Evolutionary conservation across 2,113 vertebrate genomes (phyloP).

Genomic region (Gnathonemus echidnorhynchus): DNA sequence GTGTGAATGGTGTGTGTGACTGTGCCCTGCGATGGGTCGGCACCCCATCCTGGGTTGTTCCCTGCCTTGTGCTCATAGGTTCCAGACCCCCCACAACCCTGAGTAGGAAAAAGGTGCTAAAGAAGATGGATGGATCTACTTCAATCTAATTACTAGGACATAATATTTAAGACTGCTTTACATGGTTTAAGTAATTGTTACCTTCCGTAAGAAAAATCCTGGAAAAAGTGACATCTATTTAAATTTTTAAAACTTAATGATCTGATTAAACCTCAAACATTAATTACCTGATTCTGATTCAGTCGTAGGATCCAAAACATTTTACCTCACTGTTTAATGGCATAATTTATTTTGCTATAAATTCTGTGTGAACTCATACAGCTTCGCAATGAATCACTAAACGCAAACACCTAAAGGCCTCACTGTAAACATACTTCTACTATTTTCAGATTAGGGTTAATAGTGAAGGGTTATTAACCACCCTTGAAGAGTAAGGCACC

Average conservation of each 20-base stretch:
- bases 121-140: neutral
- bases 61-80: neutral
- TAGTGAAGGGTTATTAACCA: neutral
- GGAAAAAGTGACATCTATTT: neutral
- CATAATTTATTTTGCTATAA: constrained; percentile 7
- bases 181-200: neutral
- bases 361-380: constrained; percentile 12
- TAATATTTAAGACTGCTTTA: neutral
- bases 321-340: constrained; percentile 4
- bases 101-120: neutral
- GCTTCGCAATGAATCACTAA: constrained; percentile 11
- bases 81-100: neutral
- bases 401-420: constrained; percentile 7
- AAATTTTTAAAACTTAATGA: neutral
- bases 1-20: neutral
- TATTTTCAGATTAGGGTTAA: constrained; percentile 18
- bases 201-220: neutral
- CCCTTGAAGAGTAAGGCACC: neutral
- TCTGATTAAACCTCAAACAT: neutral
- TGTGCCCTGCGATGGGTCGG: neutral
- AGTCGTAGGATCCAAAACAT: constrained; percentile 14
- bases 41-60: neutral
- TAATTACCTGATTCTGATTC: neutral
- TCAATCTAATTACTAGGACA: neutral
- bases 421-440: constrained; percentile 3